Evolutionary conservation across 2,797 vertebrate genomes (phyloP), one percentile per base, ranked within the genome.

Genomic region (Sitta carolinensis): DNA sequence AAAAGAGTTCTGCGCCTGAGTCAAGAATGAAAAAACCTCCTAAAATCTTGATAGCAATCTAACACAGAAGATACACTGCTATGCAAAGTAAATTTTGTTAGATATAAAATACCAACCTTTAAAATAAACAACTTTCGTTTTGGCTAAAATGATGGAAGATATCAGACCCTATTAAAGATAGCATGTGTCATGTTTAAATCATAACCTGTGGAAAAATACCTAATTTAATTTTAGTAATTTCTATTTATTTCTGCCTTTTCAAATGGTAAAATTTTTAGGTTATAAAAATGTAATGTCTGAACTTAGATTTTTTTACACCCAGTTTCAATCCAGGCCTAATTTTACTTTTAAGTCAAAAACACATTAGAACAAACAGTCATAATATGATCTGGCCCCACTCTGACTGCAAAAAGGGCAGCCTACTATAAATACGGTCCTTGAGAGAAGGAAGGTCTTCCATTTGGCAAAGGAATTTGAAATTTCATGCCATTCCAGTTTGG

Each of bases 81-180:
- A 75, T 48, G 48, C 43, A 77, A 84, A 84, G 13, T 61, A 85
- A 69, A 90, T 87, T 91, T 86, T 36, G 47, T 80, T 72, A 82
- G 67, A 38, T 61, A 70, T 80, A 85, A 92, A 93, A 92, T 64
- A 67, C 4, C 55, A 73, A 18, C 40, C 22, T 89, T 87, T 76
- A 82, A 95, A 95, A 87, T 29, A 96, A 93, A 77, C 59, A 83
- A 63, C 73, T 91, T 86, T 78, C 11, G 83, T 79, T 84, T 94
- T 88, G 61, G n/a, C 43, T 82, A 86, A 86, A 90, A 73, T 52
- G 76, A 32, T 22, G 51, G 62, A 94, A 86, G 68, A 87, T 74
- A 79, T 74, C 36, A 85, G 51, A 66, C 32, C 50, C 13, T 54
- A 69, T 59, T 76, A 81, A 77, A 91, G 45, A 70, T 48, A 68